These are phyloP conservation scores for Cryptotis parvus DNA, from an alignment of 2,113 vertebrate species.

Conservation along the genomic window DNA sequence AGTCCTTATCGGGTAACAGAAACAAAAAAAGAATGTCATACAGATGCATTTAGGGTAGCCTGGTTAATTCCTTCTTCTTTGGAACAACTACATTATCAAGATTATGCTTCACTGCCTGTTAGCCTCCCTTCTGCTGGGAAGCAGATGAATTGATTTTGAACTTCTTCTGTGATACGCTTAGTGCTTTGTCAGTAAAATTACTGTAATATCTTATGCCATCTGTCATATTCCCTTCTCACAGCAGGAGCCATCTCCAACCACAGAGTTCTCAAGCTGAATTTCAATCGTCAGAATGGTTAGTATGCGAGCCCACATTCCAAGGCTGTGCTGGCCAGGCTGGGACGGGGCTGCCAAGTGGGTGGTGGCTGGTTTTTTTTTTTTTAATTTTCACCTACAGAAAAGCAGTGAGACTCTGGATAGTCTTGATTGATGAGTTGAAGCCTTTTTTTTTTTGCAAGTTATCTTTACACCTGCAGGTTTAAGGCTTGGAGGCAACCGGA, in stretches of 20 bases:
- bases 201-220: slow-evolving; percentile 82
- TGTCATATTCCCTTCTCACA: slow-evolving; percentile 76
- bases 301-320: background rate
- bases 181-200: slow-evolving; percentile 83
- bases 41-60: background rate
- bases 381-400: background rate
- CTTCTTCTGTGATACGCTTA: slow-evolving; percentile 71
- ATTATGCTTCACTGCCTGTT: slow-evolving; percentile 63
- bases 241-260: slow-evolving; percentile 66
- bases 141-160: slow-evolving; percentile 77
- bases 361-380: background rate
- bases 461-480: background rate
- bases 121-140: slow-evolving; percentile 70
- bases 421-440: background rate
- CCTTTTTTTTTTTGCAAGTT: background rate
- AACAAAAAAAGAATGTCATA: slow-evolving; percentile 46
- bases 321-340: background rate
- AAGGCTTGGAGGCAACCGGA: background rate
- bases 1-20: slow-evolving; percentile 58
- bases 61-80: slow-evolving; percentile 47
- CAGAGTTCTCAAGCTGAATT: slow-evolving; percentile 69
- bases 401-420: background rate
- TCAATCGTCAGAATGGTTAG: slow-evolving; percentile 62
- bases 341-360: background rate
- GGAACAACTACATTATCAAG: slow-evolving; percentile 24